phyloP scores from a whole-genome alignment of 2,797 vertebrate genomes.

The Phrynocephalus guinanensis region DNA sequence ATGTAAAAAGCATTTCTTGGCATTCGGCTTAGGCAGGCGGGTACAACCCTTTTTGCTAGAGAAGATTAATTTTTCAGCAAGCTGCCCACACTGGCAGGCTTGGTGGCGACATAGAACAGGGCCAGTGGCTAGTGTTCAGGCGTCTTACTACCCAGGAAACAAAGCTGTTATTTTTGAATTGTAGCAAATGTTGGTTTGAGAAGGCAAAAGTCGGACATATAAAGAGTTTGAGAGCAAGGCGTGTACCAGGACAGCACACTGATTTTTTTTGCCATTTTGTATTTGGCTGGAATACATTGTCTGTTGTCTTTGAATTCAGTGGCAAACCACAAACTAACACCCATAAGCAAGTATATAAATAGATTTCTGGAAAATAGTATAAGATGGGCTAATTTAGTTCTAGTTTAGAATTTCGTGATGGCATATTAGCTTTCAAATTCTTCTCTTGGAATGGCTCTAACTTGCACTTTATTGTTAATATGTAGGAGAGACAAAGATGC shows the following conservation, averaged over 20 bases:
- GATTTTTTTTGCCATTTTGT: not conserved
- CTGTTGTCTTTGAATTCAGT: conserved; percentile 12
- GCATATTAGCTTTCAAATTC: conserved; percentile 1
- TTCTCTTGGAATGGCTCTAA: not conserved
- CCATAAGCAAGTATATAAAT: not conserved
- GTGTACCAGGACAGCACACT: not conserved
- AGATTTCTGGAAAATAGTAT: not conserved
- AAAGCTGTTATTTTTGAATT: conserved; percentile 39
- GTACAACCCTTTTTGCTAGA: conserved; percentile 57
- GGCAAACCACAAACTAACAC: not conserved
- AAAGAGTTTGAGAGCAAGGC: conserved; percentile 40
- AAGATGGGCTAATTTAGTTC: conserved; percentile 1
- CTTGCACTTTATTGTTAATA: not conserved
- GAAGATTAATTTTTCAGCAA: conserved; percentile 59
- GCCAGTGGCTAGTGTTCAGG: conserved; percentile 45
- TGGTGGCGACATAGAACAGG: conserved; percentile 54
- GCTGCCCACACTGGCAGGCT: conserved; percentile 59
- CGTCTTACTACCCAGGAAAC: conserved; percentile 20
- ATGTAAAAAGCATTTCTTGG: conserved; percentile 45
- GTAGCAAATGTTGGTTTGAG: conserved; percentile 14
- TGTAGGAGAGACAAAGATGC: not conserved
- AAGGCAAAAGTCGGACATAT: conserved; percentile 13
- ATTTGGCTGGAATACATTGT: conserved; percentile 22
- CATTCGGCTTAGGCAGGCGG: conserved; percentile 50
- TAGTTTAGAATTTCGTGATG: conserved; percentile 19